Evolutionary conservation across 2,797 vertebrate genomes (phyloP), one percentile per base, ranked within the genome.

Genomic region (Emydoidea blandingii): DNA sequence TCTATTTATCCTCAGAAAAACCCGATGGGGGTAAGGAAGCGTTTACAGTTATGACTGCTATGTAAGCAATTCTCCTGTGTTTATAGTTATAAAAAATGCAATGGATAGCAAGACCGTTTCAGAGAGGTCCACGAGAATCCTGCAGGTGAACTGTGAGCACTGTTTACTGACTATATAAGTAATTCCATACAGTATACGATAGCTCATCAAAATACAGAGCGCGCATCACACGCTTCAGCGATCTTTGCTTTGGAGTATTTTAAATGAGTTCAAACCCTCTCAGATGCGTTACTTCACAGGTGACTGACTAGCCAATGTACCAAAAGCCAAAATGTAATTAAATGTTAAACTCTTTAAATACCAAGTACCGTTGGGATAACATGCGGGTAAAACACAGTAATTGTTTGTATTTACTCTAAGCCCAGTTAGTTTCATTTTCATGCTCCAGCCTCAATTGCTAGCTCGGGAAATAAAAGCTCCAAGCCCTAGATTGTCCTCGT

Each of bases 341-440:
- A 98, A 97, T 96, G 96, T 97, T 98, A 97, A 98, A 96, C 94
- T 97, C 94, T 94, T 96, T 96, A 98, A 98, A 97, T 95, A 94
- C 87, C 94, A 96, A 93, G 94, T 95, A 93, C 97, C 87, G 5
- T 81, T 96, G 95, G 95, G 97, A 97, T 89, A 97, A 83, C 86
- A 85, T 88, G 91, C 21, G 74, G 91, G 87, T 86, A 94, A 94
- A 94, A 79, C 92, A 91, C 84, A 86, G 89, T 97, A 96, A 97
- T 97, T 97, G 96, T 97, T 96, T 95, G 68, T 95, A 92, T 97
- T 97, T 97, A 95, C 86, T 97, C 93, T 95, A 14, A 0, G 4
- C 96, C 95, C 97, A 94, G 93, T 97, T 96, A 96, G 87, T 88
- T 57, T 91, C 95, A 92, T 93, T 96, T 94, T 95, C 88, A 93